Conservation (phyloP, 1,140 invertebrate species). For the Eupristina koningsbergeri region DNA sequence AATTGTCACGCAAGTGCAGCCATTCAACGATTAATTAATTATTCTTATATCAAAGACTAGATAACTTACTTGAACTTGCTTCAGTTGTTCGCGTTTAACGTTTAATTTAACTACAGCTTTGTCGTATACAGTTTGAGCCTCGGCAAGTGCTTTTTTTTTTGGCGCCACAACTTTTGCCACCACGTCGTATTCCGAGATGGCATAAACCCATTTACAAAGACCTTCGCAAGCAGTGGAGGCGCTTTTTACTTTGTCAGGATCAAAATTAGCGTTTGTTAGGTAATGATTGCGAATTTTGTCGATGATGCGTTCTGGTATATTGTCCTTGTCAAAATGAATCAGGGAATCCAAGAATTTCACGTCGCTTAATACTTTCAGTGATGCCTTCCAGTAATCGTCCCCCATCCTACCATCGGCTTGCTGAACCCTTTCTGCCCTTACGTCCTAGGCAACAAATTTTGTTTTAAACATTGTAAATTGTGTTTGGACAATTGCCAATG, state of each 20-base stretch:
- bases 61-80: constrained; percentile 72
- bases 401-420: constrained; percentile 81
- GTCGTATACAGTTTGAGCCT: constrained; percentile 83
- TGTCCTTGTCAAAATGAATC: constrained; percentile 93
- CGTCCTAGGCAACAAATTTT: constrained; percentile 73
- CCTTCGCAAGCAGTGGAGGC: constrained; percentile 85
- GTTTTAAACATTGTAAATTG: too few species aligned
- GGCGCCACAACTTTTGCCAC: constrained; percentile 92
- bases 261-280: constrained; percentile 89
- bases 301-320: constrained; percentile 87
- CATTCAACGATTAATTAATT: too few species aligned
- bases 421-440: constrained; percentile 88
- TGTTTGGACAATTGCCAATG: too few species aligned
- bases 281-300: constrained; percentile 87
- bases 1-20: neutral
- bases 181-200: constrained; percentile 93
- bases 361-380: constrained; percentile 91
- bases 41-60: too few species aligned
- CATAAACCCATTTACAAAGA: constrained; percentile 93
- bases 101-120: constrained; percentile 80
- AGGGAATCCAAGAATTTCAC: constrained; percentile 91
- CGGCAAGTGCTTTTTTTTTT: constrained; percentile 84
- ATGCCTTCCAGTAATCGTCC: constrained; percentile 95
- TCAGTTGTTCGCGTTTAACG: constrained; percentile 84
- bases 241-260: constrained; percentile 90